A percentile compares a stretch with the other conserved stretches of the same genome.
Evolutionary conservation across 2,888 invertebrate species (phyloP).

Genomic region (Eueremaeus valkanovi): DNA sequence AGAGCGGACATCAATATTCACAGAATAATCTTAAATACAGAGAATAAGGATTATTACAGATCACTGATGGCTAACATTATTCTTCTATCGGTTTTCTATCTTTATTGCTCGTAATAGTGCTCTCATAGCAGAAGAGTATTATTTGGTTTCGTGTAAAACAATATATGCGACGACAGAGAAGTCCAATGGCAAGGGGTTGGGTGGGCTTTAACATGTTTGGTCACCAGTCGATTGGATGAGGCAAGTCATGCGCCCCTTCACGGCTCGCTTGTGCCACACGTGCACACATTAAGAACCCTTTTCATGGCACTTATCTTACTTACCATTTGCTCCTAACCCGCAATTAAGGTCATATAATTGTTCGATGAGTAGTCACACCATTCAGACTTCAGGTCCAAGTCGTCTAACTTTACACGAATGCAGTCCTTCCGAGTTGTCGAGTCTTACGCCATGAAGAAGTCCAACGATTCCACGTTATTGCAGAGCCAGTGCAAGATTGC

Average conservation of each 20-base stretch:
- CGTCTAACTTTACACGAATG: background rate
- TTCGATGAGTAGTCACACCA: conserved; percentile 9
- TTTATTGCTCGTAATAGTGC: conserved; percentile 9
- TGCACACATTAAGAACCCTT: conserved; percentile 29
- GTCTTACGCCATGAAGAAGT: background rate
- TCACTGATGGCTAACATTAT: conserved; percentile 14
- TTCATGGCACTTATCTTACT: conserved; percentile 24
- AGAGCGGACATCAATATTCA: no score
- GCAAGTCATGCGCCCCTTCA: background rate
- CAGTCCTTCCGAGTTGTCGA: conserved; percentile 3
- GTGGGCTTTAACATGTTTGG: background rate
- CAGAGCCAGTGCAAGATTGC: background rate
- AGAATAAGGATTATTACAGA: conserved; percentile 17
- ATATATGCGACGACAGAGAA: background rate
- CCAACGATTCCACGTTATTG: background rate
- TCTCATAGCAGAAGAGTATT: background rate
- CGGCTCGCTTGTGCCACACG: background rate
- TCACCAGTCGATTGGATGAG: background rate
- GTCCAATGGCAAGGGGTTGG: background rate
- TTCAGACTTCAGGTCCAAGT: background rate
- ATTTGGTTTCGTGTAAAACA: background rate
- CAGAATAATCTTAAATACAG: no score
- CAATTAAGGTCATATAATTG: conserved; percentile 27
- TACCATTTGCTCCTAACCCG: conserved; percentile 6
- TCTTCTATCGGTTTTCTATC: background rate